These are phyloP conservation scores for Umimayanthus chanpuru DNA, from an alignment of 92 coral and sea anemone genomes.

Conservation along the genomic window DNA sequence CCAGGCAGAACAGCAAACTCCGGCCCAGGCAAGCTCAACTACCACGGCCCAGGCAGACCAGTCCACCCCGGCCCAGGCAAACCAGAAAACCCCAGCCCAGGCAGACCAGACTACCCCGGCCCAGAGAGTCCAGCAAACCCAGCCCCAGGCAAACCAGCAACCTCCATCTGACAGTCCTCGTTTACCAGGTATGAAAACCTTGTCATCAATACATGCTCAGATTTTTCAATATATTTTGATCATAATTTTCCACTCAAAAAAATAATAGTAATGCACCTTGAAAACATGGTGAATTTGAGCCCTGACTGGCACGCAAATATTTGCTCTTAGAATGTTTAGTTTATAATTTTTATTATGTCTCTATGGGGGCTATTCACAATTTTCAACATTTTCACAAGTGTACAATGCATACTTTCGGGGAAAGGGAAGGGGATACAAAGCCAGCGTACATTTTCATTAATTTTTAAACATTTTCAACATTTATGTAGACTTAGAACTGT, in stretches of 20 bases:
- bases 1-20: background rate
- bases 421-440: too few relatives aligned
- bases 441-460: too few relatives aligned
- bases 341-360: background rate
- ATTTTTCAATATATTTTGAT: too few relatives aligned
- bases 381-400: too few relatives aligned
- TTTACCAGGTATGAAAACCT: slow-evolving; percentile 10
- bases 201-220: background rate
- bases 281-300: too few relatives aligned
- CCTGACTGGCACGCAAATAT: background rate
- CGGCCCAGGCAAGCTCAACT: background rate
- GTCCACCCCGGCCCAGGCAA: too few relatives aligned
- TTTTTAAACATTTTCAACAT: too few relatives aligned
- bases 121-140: background rate
- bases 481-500: background rate
- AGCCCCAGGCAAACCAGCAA: background rate
- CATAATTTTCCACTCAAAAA: too few relatives aligned
- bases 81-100: background rate
- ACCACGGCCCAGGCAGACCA: too few relatives aligned
- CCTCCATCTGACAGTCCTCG: slow-evolving; percentile 7
- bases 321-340: background rate
- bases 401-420: too few relatives aligned
- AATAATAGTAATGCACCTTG: too few relatives aligned
- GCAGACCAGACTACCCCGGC: background rate
- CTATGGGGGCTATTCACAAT: background rate